Conservation (phyloP, 2,888 invertebrate genomes). For the Archips crataeganus region DNA sequence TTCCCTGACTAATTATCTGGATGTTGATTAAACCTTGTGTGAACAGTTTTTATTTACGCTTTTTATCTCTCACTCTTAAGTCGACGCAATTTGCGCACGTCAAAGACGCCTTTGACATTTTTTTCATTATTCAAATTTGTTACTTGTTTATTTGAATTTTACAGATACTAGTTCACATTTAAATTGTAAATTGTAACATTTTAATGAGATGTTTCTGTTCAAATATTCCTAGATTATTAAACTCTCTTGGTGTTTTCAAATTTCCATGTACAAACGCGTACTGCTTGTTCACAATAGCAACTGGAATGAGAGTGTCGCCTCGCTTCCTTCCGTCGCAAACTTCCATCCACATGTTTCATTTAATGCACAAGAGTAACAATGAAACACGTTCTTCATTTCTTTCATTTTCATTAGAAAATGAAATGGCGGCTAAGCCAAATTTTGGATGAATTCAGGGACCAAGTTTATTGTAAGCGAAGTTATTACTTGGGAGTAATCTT, state of each 20-base stretch:
- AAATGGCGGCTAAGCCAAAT: neutral
- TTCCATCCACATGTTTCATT: slow-evolving; percentile 18
- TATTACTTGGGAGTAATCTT: neutral
- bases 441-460: neutral
- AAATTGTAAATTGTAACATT: neutral
- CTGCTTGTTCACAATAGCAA: slow-evolving; percentile 24
- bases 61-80: neutral
- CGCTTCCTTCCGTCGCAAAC: slow-evolving; percentile 30
- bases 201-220: neutral
- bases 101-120: neutral
- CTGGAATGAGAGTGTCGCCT: slow-evolving; percentile 24
- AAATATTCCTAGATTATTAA: slow-evolving; percentile 12
- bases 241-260: neutral
- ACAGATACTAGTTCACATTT: neutral
- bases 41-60: neutral
- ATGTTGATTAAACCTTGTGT: slow-evolving; percentile 25
- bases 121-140: neutral
- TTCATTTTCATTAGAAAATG: neutral
- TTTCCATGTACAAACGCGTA: neutral
- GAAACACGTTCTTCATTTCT: neutral
- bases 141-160: neutral
- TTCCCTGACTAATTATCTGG: slow-evolving; percentile 19
- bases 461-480: neutral
- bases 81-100: neutral
- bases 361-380: neutral